Base-by-base conservation (phyloP, 2,113 vertebrate species). In the Lepus americanus region DNA sequence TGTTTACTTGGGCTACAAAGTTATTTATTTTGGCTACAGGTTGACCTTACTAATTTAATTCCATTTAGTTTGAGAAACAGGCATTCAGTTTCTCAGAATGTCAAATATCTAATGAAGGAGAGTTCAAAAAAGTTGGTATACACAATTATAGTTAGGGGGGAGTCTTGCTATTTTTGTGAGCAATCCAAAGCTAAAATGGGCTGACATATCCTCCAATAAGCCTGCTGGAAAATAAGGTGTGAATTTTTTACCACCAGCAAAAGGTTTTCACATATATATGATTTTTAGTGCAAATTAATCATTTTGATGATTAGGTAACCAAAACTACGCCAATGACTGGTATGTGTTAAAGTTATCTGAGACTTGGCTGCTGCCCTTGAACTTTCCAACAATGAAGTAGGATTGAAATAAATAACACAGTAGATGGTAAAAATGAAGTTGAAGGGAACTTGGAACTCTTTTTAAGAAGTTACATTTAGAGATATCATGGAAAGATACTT, bases 141-240 rank as follows among this genome's bases (percentile, higher is more conserved):
- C n/a, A 23, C 12, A 72, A 66, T 59, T 80, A 77, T 79, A 84
- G 67, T 64, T 93, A 93, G 92, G 33, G 83, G 8, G 80, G 36
- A 87, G 27, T 70, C 90, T 85, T 79, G 74, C 89, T 92, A 23
- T 39, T 89, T 95, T 94, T 83, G 14, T 89, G 59, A 96, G 25
- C 55, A 93, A 82, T 55, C 78, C 85, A 82, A 92, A 92, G 59
- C 23, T 69, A 95, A 92, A 20, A 53, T 73, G 69, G 90, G 14
- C 13, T 92, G 44, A 44, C 74, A 29, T 36, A 19, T 77, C 63
- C 87, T 70, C 31, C 22, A 77, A 11, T 27, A 66, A 72, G 44
- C 73, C 53, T 89, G 7, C 36, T 86, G 49, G 23, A 86, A 94
- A 90, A 14, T 95, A 66, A 86, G 31, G 23, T 63, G 51, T 83